Conservation (phyloP, 2,113 vertebrate genomes). For the Pandion haliaetus region DNA sequence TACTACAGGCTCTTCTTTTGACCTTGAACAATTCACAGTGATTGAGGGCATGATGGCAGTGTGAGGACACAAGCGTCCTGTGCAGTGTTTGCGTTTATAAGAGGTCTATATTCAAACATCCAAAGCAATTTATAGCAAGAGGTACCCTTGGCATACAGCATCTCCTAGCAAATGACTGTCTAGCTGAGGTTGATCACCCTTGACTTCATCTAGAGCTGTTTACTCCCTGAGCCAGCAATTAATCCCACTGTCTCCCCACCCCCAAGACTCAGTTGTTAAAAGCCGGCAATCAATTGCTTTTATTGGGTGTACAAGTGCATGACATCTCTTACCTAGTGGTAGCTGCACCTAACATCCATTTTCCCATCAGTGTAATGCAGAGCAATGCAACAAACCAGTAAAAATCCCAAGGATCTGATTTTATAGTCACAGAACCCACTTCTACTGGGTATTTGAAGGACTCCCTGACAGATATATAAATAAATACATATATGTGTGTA, state of each 20-base stretch:
- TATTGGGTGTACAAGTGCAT: neutral
- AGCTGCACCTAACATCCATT: neutral
- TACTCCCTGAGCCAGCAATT: neutral
- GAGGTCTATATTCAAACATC: slow-evolving; percentile 23
- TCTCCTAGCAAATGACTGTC: slow-evolving; percentile 9
- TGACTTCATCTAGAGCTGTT: slow-evolving; percentile 46
- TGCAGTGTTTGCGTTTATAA: neutral
- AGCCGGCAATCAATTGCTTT: neutral
- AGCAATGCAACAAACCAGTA: neutral
- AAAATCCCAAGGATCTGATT: neutral
- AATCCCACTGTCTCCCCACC: neutral
- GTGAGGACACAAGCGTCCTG: neutral
- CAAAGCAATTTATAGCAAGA: slow-evolving; percentile 41
- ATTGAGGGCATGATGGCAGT: neutral
- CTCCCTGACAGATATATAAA: no score
- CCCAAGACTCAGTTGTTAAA: accelerated
- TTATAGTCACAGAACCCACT: neutral
- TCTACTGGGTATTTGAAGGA: neutral
- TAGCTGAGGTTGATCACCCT: slow-evolving; percentile 43
- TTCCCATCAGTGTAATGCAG: neutral
- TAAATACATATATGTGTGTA: no score
- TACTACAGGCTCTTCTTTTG: neutral
- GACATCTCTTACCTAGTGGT: accelerated
- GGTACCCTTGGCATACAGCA: neutral
- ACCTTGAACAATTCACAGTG: neutral